phyloP scores from a whole-genome alignment of 2,113 vertebrate genomes.

The Beaufortia kweichowensis region DNA sequence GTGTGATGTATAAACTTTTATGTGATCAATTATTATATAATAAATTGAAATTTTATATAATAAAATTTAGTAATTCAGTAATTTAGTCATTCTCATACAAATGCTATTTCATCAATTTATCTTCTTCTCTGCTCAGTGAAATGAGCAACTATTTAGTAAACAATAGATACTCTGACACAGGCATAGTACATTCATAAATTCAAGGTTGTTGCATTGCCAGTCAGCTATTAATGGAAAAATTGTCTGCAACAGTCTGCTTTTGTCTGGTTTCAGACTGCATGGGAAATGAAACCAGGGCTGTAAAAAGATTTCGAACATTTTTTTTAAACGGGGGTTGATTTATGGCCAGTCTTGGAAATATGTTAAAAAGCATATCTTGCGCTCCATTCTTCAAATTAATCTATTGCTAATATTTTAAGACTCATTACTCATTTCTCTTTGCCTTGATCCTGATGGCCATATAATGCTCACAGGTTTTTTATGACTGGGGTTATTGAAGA shows the following conservation, averaged over 20 bases:
- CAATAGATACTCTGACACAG: background rate
- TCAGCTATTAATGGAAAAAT: constrained; percentile 33
- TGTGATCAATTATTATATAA: too few species aligned
- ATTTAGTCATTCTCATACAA: background rate
- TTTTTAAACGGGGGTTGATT: constrained; percentile 53
- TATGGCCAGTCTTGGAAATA: constrained; percentile 56
- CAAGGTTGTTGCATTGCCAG: constrained; percentile 4
- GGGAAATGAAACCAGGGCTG: constrained; percentile 42
- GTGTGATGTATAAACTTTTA: too few species aligned
- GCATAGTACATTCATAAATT: constrained; percentile 9
- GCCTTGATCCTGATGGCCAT: constrained; percentile 61
- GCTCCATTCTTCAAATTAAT: constrained; percentile 53
- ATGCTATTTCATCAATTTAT: background rate
- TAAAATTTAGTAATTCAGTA: too few species aligned
- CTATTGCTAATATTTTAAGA: constrained; percentile 55
- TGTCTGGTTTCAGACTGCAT: constrained; percentile 46
- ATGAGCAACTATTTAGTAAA: background rate
- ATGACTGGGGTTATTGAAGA: constrained; percentile 44
- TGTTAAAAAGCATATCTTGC: constrained; percentile 55
- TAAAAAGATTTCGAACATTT: constrained; percentile 52
- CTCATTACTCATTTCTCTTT: constrained; percentile 56
- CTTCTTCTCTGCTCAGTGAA: background rate
- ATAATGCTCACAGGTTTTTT: constrained; percentile 55
- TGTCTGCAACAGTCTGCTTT: constrained; percentile 10
- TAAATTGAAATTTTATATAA: too few species aligned